A percentile compares a stretch with the other conserved stretches of the same genome.
These are phyloP conservation scores for Poecile atricapillus DNA, from an alignment of 2,113 vertebrate species.

Conservation along the genomic window DNA sequence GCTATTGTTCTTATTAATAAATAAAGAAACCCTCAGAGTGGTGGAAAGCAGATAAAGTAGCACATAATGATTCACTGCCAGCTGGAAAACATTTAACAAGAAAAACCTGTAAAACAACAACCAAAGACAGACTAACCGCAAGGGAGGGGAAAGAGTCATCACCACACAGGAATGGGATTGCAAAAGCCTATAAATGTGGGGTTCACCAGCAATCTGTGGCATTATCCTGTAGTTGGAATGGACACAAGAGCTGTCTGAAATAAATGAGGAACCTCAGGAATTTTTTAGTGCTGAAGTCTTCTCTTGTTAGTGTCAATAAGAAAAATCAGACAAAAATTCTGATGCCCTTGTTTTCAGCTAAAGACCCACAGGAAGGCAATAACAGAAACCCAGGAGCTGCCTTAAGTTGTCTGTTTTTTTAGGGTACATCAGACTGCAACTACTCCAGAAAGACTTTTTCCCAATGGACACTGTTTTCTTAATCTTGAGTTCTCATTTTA, in stretches of 20 bases:
- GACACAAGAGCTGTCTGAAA: background rate
- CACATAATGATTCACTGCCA: background rate
- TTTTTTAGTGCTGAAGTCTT: background rate
- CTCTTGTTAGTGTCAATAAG: background rate
- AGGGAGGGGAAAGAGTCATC: background rate
- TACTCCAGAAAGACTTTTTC: background rate
- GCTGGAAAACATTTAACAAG: background rate
- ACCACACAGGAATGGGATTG: background rate
- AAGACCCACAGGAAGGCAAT: background rate
- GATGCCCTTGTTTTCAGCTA: background rate
- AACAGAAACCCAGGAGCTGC: background rate
- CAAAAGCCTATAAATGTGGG: background rate
- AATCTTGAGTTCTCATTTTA: background rate
- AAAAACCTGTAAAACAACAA: background rate
- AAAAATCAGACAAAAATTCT: background rate
- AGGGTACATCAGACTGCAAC: background rate
- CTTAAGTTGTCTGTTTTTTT: background rate
- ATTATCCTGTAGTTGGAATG: background rate
- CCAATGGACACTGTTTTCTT: background rate
- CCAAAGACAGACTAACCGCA: background rate
- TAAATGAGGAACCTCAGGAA: background rate
- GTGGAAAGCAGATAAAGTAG: background rate
- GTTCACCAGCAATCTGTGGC: background rate
- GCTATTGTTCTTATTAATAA: slow-evolving; percentile 21
- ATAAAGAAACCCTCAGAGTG: background rate